Base-by-base conservation (phyloP, 1,140 invertebrate species). In the Tribolium castaneum region DNA sequence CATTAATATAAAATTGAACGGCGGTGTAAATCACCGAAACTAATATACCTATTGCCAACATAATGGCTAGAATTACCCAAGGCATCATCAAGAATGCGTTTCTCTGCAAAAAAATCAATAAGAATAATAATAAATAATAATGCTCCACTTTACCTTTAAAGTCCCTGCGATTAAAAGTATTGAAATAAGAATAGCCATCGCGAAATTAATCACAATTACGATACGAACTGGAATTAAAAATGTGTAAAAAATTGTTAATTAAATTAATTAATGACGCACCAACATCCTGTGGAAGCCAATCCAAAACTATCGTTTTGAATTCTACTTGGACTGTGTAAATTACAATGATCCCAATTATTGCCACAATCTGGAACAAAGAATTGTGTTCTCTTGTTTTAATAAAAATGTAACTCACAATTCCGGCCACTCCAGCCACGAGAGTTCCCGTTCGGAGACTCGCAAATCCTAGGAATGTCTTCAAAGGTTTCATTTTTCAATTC, bases 81-180 rank as follows among this genome's bases (percentile, higher is more conserved):
- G 94, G 94, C 14, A 95, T 87, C 94, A 95, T 94, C 78, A 94
- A 86, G 86, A 92, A 94, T 77, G 92, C 93, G 81, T 94, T 93
- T 84, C 91, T 89, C 94, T 95, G 86, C 4, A 90, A 77, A 16
- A 14, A 52, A 72, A 71, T 70, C 70, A 5, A 45, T 16, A 66
- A 62, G 79, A n/a, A 82, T 19, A 19, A 19, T n/a, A n/a, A n/a
- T n/a, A n/a, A n/a, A n/a, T n/a, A 19, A 2, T 19, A 19, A 19
- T 2, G 16, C 16, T 19, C 2, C 16, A 19, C 16, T 85, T 86
- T 89, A 95, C 94, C 89, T 92, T 94, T 16, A 92, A 80, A 12
- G 91, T 90, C 66, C 94, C 94, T n/a, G 92, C 85, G n/a, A 95
- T 92, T 72, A 95, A 89, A 6, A 95, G 87, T 10, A 88, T 84